Evolutionary conservation across 2,797 vertebrate genomes (phyloP), one percentile per base, ranked within the genome.

Genomic region (Thamnophis elegans): DNA sequence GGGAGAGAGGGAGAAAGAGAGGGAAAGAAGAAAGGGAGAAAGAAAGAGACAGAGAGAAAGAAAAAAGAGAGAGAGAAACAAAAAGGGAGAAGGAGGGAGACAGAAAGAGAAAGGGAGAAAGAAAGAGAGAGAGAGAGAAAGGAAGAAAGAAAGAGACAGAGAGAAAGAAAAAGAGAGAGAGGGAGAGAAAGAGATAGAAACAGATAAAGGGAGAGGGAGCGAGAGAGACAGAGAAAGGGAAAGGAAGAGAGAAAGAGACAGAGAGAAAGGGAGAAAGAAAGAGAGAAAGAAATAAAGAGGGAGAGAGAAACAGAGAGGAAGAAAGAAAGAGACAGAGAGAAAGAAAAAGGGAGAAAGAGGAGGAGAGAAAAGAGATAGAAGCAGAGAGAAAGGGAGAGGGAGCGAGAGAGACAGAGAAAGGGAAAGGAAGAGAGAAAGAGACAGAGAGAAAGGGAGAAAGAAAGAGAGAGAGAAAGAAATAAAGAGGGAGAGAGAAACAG

Each of bases 391-490:
- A 4, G 56, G 26, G 58, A 22, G 25, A 10, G 9, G 3, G 4
- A 7, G 56, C 4, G n/a, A 36, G 22, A 11, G 13, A 55, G 4
- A 56, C 0, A 20, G 18, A 0, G 10, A 51, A 3, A n/a, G 47
- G 7, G n/a, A 16, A 20, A 59, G 58, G 7, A 16, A 32, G 9
- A 8, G 4, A 7, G 56, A 8, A n/a, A 36, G 22, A 11, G 13
- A 55, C 4, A 56, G 3, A 6, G 18, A 0, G 10, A 51, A 3
- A n/a, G 47, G 7, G n/a, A 16, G 0, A 7, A 1, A 32, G 12
- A 11, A 2, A 60, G 0, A 26, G 25, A 28, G 0, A 60, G 1
- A 58, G 8, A 20, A 0, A 26, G 0, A 6, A 12, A 14, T 0
- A 36, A 7, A 26, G 14, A 14, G 32, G 1, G 8, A n/a, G 5